Percentiles rank a stretch among this genome's conserved stretches.
Evolutionary conservation across 2,113 vertebrate genomes (phyloP).

Genomic region (Perognathus longimembris): DNA sequence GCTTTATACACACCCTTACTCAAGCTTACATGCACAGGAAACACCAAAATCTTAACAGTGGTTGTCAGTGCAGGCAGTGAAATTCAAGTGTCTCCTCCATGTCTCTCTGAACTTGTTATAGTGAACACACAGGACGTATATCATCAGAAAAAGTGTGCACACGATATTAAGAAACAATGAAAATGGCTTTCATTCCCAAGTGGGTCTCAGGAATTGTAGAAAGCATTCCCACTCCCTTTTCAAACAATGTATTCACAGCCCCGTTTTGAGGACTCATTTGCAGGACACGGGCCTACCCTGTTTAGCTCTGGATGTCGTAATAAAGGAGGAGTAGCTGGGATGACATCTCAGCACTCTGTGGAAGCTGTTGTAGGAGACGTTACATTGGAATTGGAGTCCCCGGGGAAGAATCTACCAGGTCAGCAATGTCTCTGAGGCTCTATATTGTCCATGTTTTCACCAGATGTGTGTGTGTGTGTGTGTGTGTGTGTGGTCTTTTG

Average conservation of each 20-base stretch:
- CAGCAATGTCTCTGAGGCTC: background rate
- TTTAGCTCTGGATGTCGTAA: background rate
- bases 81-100: background rate
- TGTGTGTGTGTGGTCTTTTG: too few relatives aligned
- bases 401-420: background rate
- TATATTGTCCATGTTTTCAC: background rate
- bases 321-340: background rate
- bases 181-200: background rate
- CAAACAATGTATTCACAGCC: background rate
- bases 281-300: background rate
- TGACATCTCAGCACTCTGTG: too few relatives aligned
- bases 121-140: background rate
- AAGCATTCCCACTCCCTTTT: background rate
- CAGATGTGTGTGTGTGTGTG: too few relatives aligned
- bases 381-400: background rate
- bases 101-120: conserved; percentile 32
- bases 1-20: background rate
- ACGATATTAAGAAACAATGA: background rate
- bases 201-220: background rate
- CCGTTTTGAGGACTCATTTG: background rate
- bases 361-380: background rate
- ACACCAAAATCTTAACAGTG: background rate
- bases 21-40: background rate
- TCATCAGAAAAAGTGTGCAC: conserved; percentile 22
- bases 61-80: background rate